phyloP scores from a whole-genome alignment of 2,797 vertebrate species.

The Dromococcyx pavoninus region DNA sequence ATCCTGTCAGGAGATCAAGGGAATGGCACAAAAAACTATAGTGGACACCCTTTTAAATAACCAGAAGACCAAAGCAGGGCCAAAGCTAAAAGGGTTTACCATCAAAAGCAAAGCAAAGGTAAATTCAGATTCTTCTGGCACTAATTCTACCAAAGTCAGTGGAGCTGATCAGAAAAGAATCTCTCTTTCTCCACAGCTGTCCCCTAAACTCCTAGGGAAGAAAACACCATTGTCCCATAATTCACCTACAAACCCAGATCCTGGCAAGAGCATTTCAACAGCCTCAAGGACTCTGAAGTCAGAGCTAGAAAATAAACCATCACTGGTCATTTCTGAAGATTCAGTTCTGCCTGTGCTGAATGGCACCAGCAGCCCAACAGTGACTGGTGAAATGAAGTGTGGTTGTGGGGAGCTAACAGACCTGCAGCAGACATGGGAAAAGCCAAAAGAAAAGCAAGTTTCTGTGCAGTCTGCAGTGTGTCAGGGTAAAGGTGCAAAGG shows the following conservation, averaged over 20 bases:
- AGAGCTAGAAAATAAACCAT: slow-evolving; percentile 48
- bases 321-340: background rate
- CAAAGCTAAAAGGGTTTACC: slow-evolving; percentile 82
- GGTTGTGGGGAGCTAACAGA: background rate
- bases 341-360: background rate
- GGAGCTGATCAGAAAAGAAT: slow-evolving; percentile 70
- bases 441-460: background rate
- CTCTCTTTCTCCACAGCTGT: slow-evolving; percentile 68
- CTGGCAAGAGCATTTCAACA: background rate
- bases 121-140: slow-evolving; percentile 58
- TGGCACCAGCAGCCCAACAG: background rate
- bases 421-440: background rate
- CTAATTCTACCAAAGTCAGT: slow-evolving; percentile 39
- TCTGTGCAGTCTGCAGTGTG: background rate
- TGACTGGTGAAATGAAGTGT: background rate
- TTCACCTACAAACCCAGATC: slow-evolving; percentile 52
- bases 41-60: slow-evolving; percentile 73
- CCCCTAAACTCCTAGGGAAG: slow-evolving; percentile 75
- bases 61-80: slow-evolving; percentile 74
- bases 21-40: slow-evolving; percentile 60
- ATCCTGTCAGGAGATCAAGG: slow-evolving; percentile 66
- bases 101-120: slow-evolving; percentile 81
- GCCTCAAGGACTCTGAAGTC: slow-evolving; percentile 24
- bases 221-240: slow-evolving; percentile 45
- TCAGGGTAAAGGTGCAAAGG: background rate